Evolutionary conservation across 2,113 vertebrate genomes (phyloP).

Genomic region (Chaetura pelagica): DNA sequence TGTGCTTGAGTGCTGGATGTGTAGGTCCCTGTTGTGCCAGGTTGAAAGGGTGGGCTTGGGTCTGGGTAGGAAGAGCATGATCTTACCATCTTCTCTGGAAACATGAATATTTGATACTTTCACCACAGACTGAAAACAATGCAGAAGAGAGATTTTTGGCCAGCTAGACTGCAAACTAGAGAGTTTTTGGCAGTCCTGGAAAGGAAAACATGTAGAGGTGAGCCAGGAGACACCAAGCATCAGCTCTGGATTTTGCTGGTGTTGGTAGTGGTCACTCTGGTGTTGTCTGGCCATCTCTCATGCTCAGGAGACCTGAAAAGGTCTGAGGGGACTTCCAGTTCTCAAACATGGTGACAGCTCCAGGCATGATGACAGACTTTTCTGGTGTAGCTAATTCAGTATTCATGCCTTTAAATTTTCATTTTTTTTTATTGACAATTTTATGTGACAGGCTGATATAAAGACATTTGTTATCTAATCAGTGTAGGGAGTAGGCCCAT

Average conservation of each 20-base stretch:
- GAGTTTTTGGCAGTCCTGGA: background rate
- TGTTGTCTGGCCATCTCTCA: accelerated
- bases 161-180: background rate
- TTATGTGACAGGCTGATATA: background rate
- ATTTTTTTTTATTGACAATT: background rate
- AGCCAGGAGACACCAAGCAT: background rate
- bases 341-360: background rate
- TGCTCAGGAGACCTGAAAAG: background rate
- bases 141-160: background rate
- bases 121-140: background rate
- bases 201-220: background rate
- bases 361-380: background rate
- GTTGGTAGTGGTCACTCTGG: background rate
- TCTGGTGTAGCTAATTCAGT: background rate
- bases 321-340: background rate
- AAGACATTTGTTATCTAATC: background rate
- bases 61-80: background rate
- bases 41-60: background rate
- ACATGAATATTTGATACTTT: background rate
- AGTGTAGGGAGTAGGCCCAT: background rate
- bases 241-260: background rate
- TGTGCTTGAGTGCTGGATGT: background rate
- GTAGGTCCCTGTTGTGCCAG: accelerated
- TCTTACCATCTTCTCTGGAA: background rate
- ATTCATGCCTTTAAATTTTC: background rate